Base-by-base conservation (phyloP, 2,888 invertebrate species). In the Heliothis peltigera region DNA sequence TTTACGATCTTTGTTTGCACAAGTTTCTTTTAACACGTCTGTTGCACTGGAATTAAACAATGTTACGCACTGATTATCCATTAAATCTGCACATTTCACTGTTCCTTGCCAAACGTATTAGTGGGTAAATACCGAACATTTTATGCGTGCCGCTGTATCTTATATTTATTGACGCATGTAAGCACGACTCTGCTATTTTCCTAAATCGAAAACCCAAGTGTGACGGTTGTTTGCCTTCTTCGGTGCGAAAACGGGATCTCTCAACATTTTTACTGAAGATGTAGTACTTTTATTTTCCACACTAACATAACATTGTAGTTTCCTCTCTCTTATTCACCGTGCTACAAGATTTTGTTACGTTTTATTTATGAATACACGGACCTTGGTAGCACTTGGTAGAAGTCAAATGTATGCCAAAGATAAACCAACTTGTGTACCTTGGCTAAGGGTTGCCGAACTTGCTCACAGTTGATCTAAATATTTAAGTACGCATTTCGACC, bases 201-300 rank as follows among this genome's bases (percentile, higher is more conserved):
- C 69, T 75, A 79, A 81, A 82, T 80, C 78, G 80, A 81, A 83
- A 82, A 83, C 76, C 70, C 68, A 65, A 75, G 70, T 67, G 70
- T 75, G 76, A 70, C 70, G 69, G 65, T 65, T 80, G 81, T 81
- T 82, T 81, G 74, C 79, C 60, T 75, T 79, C 76, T 65, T 73
- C 70, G 73, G 56, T 67, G 55, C 64, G 62, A 72, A 70, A 76
- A 75, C 57, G 70, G 54, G 64, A 64, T 67, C 58, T 19, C 46
- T 52, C 58, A 56, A 59, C 60, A 72, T 49, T 73, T 75, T 59
- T 53, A 49, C 54, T 61, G 52, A 62, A 61, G 64, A 64, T 60
- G 75, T 70, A 63, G 60, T 52, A 63, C 61, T 70, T 79, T 72
- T 77, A 72, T 64, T 61, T 76, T 32, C 62, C 21, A 22, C 35